Evolutionary conservation across 2,888 invertebrate species (phyloP).

Genomic region (Congeria kusceri): DNA sequence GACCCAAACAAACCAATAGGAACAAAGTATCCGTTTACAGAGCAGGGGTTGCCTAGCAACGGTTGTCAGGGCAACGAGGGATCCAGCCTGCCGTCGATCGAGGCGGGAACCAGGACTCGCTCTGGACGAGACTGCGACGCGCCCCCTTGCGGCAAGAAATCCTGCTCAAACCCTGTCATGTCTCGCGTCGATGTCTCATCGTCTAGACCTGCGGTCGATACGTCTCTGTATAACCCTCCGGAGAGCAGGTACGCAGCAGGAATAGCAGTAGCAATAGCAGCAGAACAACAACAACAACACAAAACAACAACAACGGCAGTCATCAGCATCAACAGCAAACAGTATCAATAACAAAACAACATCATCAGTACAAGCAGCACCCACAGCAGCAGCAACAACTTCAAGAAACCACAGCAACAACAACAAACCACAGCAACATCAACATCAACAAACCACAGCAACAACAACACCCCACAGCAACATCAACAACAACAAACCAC

Average conservation of each 20-base stretch:
- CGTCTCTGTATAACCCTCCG: not conserved
- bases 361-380: no score
- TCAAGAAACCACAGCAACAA: no score
- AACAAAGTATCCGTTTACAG: conserved; percentile 49
- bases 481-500: no score
- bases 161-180: not conserved
- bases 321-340: no score
- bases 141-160: conserved; percentile 13
- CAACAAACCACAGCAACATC: no score
- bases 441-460: no score
- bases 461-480: no score
- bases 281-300: no score
- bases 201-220: not conserved
- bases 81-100: conserved; percentile 50
- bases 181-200: not conserved
- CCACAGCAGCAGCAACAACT: no score
- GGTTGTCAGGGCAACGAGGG: conserved; percentile 62
- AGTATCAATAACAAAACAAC: no score
- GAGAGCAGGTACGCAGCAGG: not conserved
- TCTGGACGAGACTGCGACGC: conserved; percentile 48
- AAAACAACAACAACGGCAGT: no score
- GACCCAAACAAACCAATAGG: conserved; percentile 43
- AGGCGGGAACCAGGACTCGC: conserved; percentile 64
- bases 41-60: conserved; percentile 37
- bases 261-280: no score